Conservation (phyloP, 1,140 invertebrate species). For the Pygmarrhopalites habei region DNA sequence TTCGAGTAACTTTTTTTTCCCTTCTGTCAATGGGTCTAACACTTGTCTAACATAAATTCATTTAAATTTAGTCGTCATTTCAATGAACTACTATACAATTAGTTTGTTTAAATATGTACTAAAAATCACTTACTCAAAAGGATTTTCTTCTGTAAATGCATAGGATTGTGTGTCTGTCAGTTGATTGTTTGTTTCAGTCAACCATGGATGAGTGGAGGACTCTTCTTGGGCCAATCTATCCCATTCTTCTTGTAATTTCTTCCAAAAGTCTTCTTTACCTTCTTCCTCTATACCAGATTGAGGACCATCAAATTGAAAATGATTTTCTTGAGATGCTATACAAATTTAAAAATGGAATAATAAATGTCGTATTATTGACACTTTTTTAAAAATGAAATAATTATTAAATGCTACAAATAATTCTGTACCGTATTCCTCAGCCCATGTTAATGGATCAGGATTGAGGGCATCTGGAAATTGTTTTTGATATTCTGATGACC, state of each 20-base stretch:
- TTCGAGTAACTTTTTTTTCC: constrained; percentile 67
- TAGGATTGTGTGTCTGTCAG: constrained; percentile 51
- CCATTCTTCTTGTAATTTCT: constrained; percentile 68
- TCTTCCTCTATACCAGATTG: constrained; percentile 41
- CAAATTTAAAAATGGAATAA: no score
- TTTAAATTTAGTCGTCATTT: no score
- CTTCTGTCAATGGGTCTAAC: constrained; percentile 76
- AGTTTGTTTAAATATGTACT: no score
- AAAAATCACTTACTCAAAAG: no score
- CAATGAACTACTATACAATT: constrained; percentile 79
- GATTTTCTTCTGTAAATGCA: constrained; percentile 15
- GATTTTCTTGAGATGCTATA: no score
- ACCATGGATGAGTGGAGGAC: constrained; percentile 53
- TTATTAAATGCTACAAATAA: no score
- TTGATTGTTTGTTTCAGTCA: constrained; percentile 58
- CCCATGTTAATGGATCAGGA: constrained; percentile 48
- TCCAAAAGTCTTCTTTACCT: constrained; percentile 58
- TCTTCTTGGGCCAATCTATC: constrained; percentile 55
- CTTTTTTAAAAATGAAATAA: no score
- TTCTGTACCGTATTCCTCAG: constrained; percentile 48
- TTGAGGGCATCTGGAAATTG: neutral
- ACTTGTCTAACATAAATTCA: no score
- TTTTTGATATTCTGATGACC: constrained; percentile 13
- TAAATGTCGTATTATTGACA: no score
- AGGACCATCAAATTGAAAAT: no score